Evolutionary conservation across 2,113 vertebrate species (phyloP).

Genomic region (Polypterus senegalus): DNA sequence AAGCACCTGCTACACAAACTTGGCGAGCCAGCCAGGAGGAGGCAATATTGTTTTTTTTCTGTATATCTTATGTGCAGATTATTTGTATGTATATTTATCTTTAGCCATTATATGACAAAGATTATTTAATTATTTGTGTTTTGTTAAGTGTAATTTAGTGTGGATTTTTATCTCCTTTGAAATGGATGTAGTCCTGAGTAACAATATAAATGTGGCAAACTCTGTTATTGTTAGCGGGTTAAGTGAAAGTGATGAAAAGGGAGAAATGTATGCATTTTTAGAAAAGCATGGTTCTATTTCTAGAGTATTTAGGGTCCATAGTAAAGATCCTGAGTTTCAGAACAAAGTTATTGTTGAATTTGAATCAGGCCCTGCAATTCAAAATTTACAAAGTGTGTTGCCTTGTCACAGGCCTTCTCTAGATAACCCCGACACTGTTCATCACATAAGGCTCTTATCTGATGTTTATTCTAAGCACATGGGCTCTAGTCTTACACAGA

Average conservation of each 20-base stretch:
- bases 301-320: slow-evolving; percentile 6
- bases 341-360: slow-evolving; percentile 14
- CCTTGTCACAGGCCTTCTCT: neutral
- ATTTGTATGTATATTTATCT: no score
- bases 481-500: slow-evolving; percentile 1
- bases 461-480: slow-evolving; percentile 2
- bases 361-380: slow-evolving; percentile 8
- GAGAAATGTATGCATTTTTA: slow-evolving; percentile 11
- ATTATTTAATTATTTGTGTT: no score
- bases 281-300: slow-evolving; percentile 6
- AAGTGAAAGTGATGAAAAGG: slow-evolving; percentile 9
- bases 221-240: slow-evolving; percentile 11
- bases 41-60: no score
- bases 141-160: no score
- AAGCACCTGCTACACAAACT: no score
- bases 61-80: no score
- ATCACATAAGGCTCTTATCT: slow-evolving; percentile 4
- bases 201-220: slow-evolving; percentile 11
- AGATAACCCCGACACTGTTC: neutral
- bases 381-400: neutral
- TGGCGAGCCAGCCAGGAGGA: no score
- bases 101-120: no score
- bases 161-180: neutral
- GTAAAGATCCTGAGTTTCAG: slow-evolving; percentile 7
- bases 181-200: slow-evolving; percentile 12